Base-by-base conservation (phyloP, 2,888 invertebrate species). In the Eudemis profundana region DNA sequence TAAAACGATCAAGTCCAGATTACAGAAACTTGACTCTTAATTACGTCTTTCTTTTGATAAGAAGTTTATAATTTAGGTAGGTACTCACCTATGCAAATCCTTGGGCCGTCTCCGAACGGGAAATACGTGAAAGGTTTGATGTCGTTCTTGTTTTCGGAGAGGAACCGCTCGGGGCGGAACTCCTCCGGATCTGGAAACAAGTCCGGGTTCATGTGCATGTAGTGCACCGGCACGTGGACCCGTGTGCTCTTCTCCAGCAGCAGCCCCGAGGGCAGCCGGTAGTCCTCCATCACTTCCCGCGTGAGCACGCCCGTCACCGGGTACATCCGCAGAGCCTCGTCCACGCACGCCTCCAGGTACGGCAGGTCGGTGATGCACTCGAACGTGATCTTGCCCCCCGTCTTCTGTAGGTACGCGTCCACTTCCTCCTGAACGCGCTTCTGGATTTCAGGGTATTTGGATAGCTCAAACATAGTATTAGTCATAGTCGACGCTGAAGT, bases 101-200 rank as follows among this genome's bases (percentile, higher is more conserved):
- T 79, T 0, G 82, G 86, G 1, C 89, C 89, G 66, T 86, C 89
- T 12, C 90, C 89, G 64, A 89, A 90, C 0, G 89, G 87, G 51
- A 87, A 69, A 65, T 83, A 89, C 0, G 84, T 85, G 53, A 80
- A 87, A 0, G 83, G 85, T 15, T 68, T 81, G 2, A 89, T 76
- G 12, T 79, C 74, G 0, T 69, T 61, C 51, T 75, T 87, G 17
- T 81, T 74, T 1, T 80, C 83, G 0, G 73, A 73, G 0, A 83
- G 66, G 68, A 89, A 89, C 23, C 90, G 71, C 50, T 89, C 87
- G 0, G 90, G 90, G 0, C 67, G 70, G 60, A 72, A 90, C 61
- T 70, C 44, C 4, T 86, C 78, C 0, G 89, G 89, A 0, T 89
- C 79, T 0, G 84, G 82, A 62, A 85, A 90, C 68, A 79, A 72